These are phyloP conservation scores for Forpus xanthops DNA, from an alignment of 2,797 vertebrate species.

Conservation along the genomic window DNA sequence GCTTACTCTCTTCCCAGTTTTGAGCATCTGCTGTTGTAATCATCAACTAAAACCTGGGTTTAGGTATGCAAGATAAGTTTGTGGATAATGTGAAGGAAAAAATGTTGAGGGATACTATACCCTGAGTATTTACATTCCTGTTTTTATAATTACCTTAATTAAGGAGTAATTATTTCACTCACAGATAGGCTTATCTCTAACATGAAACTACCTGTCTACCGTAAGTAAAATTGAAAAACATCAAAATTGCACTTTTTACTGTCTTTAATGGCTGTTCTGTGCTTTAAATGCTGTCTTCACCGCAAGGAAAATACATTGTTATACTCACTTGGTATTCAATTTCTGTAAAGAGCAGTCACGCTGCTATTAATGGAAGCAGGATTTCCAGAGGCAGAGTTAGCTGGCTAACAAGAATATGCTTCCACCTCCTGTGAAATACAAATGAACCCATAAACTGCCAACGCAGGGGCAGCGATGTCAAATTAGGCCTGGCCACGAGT, in stretches of 20 bases:
- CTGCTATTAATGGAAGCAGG: slow-evolving; percentile 1
- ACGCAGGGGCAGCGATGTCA: not conserved
- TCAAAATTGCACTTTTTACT: slow-evolving; percentile 66
- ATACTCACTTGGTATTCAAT: slow-evolving; percentile 13
- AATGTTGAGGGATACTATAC: slow-evolving; percentile 68
- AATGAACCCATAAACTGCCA: not conserved
- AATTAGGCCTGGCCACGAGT: not conserved
- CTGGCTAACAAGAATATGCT: not conserved
- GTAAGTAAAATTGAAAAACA: slow-evolving; percentile 69
- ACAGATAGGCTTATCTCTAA: slow-evolving; percentile 75
- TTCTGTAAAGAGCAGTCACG: not conserved
- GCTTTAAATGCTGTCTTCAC: slow-evolving; percentile 64
- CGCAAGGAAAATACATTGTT: slow-evolving; percentile 62
- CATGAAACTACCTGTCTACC: slow-evolving; percentile 80
- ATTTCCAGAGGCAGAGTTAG: slow-evolving; percentile 2
- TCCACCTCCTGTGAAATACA: not conserved
- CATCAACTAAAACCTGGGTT: slow-evolving; percentile 48
- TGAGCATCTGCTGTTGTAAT: not conserved
- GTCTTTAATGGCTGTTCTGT: slow-evolving; percentile 62
- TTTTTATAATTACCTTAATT: slow-evolving; percentile 81
- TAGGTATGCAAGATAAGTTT: slow-evolving; percentile 65
- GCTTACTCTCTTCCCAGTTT: not conserved
- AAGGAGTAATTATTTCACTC: slow-evolving; percentile 77
- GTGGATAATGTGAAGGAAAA: slow-evolving; percentile 63
- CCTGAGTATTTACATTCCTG: slow-evolving; percentile 78